Conservation (phyloP, 2,797 vertebrate genomes). For the Chelmon rostratus region DNA sequence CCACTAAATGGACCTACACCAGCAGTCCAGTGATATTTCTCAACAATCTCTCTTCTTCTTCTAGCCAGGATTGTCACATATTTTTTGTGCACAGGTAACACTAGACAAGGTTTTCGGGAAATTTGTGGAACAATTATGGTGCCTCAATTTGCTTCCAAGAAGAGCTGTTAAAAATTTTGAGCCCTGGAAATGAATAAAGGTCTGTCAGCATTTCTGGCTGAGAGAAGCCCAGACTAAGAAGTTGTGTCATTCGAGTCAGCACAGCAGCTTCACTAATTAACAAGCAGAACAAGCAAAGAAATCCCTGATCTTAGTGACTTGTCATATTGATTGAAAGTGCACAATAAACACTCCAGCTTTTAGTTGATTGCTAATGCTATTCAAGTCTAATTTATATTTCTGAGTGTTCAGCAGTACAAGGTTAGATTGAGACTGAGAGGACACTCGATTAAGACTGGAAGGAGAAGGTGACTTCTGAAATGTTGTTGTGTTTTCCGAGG, state of each 20-base stretch:
- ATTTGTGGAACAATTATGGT: background rate
- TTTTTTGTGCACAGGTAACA: background rate
- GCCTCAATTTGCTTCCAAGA: background rate
- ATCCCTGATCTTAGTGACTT: conserved; percentile 53
- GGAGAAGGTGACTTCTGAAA: conserved; percentile 28
- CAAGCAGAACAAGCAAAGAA: conserved; percentile 49
- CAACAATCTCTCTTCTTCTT: background rate
- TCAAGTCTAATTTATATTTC: conserved; percentile 61
- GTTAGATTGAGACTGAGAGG: conserved; percentile 36
- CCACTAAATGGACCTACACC: background rate
- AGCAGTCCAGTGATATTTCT: background rate
- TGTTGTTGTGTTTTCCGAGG: conserved; percentile 29
- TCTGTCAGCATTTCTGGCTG: conserved; percentile 5
- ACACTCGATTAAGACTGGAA: background rate
- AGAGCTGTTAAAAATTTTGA: background rate
- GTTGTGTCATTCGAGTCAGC: conserved; percentile 46
- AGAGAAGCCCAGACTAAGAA: conserved; percentile 12
- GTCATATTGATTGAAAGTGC: conserved; percentile 72
- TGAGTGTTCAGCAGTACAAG: conserved; percentile 42
- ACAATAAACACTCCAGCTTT: conserved; percentile 68
- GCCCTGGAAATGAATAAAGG: background rate
- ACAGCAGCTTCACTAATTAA: conserved; percentile 53
- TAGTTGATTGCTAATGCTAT: conserved; percentile 71
- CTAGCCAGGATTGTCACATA: background rate
- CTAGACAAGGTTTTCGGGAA: background rate